Evolutionary conservation across 2,888 invertebrate genomes (phyloP).

Genomic region (Tetrapedia diversipes): DNA sequence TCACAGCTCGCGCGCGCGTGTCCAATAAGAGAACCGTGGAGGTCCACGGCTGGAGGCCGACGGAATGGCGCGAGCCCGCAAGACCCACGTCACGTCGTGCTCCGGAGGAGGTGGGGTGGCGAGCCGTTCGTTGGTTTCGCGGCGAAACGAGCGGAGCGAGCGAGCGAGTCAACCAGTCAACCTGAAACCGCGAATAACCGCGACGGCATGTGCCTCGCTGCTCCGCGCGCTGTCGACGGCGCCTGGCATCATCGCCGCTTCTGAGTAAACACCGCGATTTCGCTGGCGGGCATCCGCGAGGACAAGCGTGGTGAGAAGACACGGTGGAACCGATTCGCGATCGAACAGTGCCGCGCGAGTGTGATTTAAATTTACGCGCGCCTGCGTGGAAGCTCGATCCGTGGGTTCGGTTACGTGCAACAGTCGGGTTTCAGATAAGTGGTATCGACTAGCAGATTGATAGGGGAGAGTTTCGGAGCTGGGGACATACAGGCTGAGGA

Average conservation of each 20-base stretch:
- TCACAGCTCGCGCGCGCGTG: background rate
- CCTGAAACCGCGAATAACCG: conserved; percentile 77
- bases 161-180: conserved; percentile 76
- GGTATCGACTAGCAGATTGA: too few relatives aligned
- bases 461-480: too few relatives aligned
- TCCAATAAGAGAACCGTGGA: background rate
- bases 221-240: conserved; percentile 38
- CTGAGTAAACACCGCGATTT: background rate
- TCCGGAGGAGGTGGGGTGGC: conserved; percentile 47
- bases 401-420: too few relatives aligned
- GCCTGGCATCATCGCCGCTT: conserved; percentile 16
- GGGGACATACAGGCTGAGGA: too few relatives aligned
- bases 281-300: background rate
- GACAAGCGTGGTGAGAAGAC: too few relatives aligned
- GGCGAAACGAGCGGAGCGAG: conserved; percentile 56
- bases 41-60: conserved; percentile 11
- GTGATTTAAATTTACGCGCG: too few relatives aligned
- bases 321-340: too few relatives aligned
- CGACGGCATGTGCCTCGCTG: conserved; percentile 49
- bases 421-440: too few relatives aligned
- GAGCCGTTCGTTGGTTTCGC: conserved; percentile 66
- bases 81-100: conserved; percentile 53
- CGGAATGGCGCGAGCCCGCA: conserved; percentile 10
- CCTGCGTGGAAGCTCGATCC: too few relatives aligned
- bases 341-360: background rate